phyloP scores from a whole-genome alignment of 2,113 vertebrate genomes.

The Elephantulus edwardii region DNA sequence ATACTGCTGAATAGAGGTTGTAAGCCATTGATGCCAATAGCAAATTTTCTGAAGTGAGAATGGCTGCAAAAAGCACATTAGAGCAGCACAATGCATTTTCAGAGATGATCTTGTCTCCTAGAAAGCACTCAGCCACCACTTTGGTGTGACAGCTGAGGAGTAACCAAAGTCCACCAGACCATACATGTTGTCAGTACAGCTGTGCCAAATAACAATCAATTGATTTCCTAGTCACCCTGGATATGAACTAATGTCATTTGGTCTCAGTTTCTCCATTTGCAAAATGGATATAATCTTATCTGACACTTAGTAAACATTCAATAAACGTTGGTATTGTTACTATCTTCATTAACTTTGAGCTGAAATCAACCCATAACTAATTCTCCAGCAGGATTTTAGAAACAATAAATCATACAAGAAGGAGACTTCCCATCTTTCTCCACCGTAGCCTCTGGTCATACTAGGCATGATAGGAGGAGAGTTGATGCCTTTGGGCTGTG shows the following conservation, averaged over 20 bases:
- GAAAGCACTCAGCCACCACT: not conserved
- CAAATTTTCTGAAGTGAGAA: slow-evolving; percentile 17
- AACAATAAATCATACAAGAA: too few species aligned
- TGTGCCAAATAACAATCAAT: not conserved
- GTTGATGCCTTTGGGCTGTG: too few species aligned
- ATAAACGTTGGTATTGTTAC: not conserved
- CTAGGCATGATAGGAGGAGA: too few species aligned
- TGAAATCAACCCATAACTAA: too few species aligned
- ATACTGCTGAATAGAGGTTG: slow-evolving; percentile 13
- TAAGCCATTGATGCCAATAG: slow-evolving; percentile 37
- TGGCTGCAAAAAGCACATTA: slow-evolving; percentile 36
- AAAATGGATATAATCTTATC: not conserved
- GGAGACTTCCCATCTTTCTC: too few species aligned
- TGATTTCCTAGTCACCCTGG: not conserved
- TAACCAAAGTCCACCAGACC: not conserved
- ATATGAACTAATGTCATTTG: not conserved
- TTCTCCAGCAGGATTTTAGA: too few species aligned
- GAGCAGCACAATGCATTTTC: not conserved
- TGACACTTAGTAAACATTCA: not conserved
- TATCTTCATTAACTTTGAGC: too few species aligned
- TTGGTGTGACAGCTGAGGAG: not conserved
- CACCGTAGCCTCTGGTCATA: too few species aligned
- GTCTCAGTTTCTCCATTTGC: not conserved
- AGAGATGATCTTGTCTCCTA: not conserved
- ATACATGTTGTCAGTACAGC: too few species aligned